Evolutionary conservation across 2,797 vertebrate species (phyloP), one percentile per base, ranked within the genome.

Genomic region (Crocodylus rhombifer): DNA sequence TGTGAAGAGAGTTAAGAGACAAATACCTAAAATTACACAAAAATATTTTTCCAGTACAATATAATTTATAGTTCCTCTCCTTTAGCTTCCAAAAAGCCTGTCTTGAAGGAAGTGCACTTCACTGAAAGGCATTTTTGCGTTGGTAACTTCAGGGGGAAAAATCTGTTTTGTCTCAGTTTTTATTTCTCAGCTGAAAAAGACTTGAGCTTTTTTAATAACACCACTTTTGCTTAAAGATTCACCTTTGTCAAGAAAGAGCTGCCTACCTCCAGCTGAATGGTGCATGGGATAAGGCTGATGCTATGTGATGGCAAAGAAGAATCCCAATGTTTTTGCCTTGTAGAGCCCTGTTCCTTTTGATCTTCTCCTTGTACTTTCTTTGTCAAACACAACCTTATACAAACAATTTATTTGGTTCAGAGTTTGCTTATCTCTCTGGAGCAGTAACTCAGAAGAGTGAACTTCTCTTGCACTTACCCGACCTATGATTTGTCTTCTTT

Each of bases 311-410:
- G 93, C 91, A 92, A 60, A 79, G 74, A 87, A 82, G 74, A 79
- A 89, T 89, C 93, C 88, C 86, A 79, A 42, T 83, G 81, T 61
- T 96, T 94, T 67, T 80, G 77, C 90, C 87, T 82, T 77, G 56
- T 82, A 58, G 30, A 92, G 30, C 20, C 74, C 14, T 64, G 14
- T 71, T 89, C 56, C 33, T 91, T 95, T 95, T 96, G 88, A 95
- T 95, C 89, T 87, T 95, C 64, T 71, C 84, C 91, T 87, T 90
- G 86, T 92, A 94, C 82, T 25, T 51, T 90, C 76, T 90, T 91
- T 92, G 65, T 86, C 88, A 80, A 90, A 81, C 81, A 67, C 65
- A 86, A 51, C 18, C 42, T 87, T 81, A 77, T 30, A 77, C 64
- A 65, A 58, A 17, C 62, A 84, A 64, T 92, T 95, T 88, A 92